Percentiles rank a stretch among this genome's conserved stretches.
Evolutionary conservation across 2,113 vertebrate genomes (phyloP).

Genomic region (Poeciliopsis prolifica): DNA sequence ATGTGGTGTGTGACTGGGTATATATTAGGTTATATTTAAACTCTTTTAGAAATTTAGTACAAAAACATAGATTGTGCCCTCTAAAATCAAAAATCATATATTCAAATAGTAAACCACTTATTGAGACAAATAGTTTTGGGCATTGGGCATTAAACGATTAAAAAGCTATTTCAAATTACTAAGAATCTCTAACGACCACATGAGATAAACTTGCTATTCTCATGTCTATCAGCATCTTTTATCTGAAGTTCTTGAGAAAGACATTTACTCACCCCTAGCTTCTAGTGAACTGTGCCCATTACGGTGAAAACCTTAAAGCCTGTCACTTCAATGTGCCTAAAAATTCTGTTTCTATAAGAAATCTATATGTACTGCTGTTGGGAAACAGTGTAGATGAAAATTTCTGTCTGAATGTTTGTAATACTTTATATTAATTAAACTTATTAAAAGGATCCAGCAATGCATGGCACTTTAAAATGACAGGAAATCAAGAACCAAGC

Average conservation of each 20-base stretch:
- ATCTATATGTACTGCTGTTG: background rate
- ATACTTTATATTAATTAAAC: background rate
- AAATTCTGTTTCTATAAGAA: too few species aligned
- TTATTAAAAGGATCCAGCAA: background rate
- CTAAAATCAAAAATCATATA: background rate
- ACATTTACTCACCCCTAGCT: background rate
- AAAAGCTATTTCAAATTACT: background rate
- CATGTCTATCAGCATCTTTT: too few species aligned
- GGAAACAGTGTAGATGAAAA: background rate
- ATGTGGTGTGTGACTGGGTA: background rate
- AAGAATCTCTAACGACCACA: background rate
- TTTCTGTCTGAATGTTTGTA: background rate
- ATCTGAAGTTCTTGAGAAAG: background rate
- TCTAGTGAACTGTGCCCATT: background rate
- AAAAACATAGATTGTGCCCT: background rate
- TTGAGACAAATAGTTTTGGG: background rate
- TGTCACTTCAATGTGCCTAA: background rate
- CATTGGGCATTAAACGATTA: too few species aligned
- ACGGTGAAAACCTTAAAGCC: background rate
- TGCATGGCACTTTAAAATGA: background rate
- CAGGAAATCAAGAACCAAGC: background rate
- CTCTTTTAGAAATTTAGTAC: background rate
- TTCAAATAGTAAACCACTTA: background rate
- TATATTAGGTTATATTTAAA: background rate
- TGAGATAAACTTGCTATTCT: background rate